phyloP scores from a whole-genome alignment of 2,797 vertebrate species.

The Monodelphis domestica region DNA sequence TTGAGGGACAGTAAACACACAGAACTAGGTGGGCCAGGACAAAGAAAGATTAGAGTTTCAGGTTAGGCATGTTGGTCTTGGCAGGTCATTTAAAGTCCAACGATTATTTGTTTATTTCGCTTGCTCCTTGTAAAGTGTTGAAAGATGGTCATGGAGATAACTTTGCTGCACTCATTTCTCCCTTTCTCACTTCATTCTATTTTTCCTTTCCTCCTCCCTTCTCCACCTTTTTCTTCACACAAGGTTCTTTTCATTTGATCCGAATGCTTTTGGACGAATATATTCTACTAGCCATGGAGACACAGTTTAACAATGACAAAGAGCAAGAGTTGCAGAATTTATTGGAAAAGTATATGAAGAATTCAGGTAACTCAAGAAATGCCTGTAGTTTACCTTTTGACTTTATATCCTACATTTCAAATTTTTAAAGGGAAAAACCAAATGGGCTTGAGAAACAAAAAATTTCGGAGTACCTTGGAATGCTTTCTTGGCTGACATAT shows the following conservation, averaged over 20 bases:
- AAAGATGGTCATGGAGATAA: constrained; percentile 89
- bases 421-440: not conserved
- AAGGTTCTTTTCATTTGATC: constrained; percentile 98
- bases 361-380: constrained; percentile 90
- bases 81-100: constrained; percentile 88
- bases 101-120: constrained; percentile 88
- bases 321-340: constrained; percentile 98
- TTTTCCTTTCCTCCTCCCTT: constrained; percentile 41
- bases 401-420: constrained; percentile 24
- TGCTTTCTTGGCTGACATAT: not conserved
- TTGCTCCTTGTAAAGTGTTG: constrained; percentile 84
- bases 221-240: constrained; percentile 62
- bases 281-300: constrained; percentile 97
- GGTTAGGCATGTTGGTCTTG: constrained; percentile 87
- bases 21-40: constrained; percentile 85
- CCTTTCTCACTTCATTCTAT: constrained; percentile 45
- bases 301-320: constrained; percentile 99
- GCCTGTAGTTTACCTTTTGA: not conserved
- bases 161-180: constrained; percentile 65
- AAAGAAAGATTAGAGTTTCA: constrained; percentile 85
- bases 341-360: constrained; percentile 98
- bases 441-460: not conserved
- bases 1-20: constrained; percentile 86
- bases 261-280: constrained; percentile 99
- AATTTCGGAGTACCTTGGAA: not conserved